Evolutionary conservation across 2,797 vertebrate species (phyloP).

Genomic region (Decapterus maruadsi): DNA sequence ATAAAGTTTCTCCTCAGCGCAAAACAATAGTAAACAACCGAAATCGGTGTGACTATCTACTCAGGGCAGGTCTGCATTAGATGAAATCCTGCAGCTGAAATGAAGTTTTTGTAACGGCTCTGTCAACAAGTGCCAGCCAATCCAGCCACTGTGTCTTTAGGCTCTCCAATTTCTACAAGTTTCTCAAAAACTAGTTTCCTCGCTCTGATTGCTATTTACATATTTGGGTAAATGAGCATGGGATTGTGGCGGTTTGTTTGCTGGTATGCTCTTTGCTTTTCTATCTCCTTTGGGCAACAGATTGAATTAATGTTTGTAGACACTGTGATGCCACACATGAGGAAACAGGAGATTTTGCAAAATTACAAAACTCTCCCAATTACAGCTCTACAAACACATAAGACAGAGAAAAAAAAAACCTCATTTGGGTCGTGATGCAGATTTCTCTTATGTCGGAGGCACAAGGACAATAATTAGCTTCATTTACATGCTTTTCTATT

Average conservation of each 20-base stretch:
- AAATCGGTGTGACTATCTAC: slow-evolving; percentile 66
- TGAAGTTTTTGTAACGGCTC: slow-evolving; percentile 46
- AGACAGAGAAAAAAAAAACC: slow-evolving; percentile 31
- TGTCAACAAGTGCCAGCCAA: slow-evolving; percentile 65
- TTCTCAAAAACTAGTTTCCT: slow-evolving; percentile 79
- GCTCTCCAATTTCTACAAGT: slow-evolving; percentile 77
- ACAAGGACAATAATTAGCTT: slow-evolving; percentile 79
- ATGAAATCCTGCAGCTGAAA: slow-evolving; percentile 62
- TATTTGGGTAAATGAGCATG: slow-evolving; percentile 85
- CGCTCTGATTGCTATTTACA: slow-evolving; percentile 86
- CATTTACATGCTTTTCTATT: slow-evolving; percentile 80
- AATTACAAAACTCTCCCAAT: slow-evolving; percentile 84
- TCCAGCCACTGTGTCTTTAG: slow-evolving; percentile 69
- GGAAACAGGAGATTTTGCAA: slow-evolving; percentile 82
- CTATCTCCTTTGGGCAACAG: slow-evolving; percentile 87
- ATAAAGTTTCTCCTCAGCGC: slow-evolving; percentile 3
- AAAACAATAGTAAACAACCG: slow-evolving; percentile 40
- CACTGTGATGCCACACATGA: slow-evolving; percentile 83
- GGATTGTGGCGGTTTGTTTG: slow-evolving; percentile 86
- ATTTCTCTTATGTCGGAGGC: slow-evolving; percentile 74
- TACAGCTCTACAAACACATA: slow-evolving; percentile 84
- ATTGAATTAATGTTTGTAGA: slow-evolving; percentile 88
- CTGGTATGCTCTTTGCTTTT: slow-evolving; percentile 85
- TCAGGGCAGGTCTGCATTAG: slow-evolving; percentile 49
- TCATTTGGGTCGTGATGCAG: slow-evolving; percentile 63